Evolutionary conservation across 2,113 vertebrate genomes (phyloP).

Genomic region (Sialia sialis): DNA sequence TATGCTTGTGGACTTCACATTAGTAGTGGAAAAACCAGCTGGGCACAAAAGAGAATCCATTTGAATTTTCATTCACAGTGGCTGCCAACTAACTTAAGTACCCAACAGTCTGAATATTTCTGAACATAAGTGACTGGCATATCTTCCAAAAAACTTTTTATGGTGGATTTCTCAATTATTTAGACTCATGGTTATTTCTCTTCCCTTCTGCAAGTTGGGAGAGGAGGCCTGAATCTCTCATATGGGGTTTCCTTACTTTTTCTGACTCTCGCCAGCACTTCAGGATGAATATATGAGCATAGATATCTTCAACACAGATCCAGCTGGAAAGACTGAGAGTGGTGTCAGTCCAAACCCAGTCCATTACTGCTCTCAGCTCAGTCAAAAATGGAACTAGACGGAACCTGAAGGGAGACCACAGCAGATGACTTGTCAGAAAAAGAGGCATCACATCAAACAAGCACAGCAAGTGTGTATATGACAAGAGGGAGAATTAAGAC

Average conservation of each 20-base stretch:
- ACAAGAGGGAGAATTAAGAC: neutral
- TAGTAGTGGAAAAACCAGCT: neutral
- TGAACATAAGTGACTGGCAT: neutral
- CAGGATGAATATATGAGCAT: slow-evolving; percentile 96
- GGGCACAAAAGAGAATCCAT: neutral
- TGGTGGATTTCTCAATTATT: neutral
- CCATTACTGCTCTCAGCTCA: slow-evolving; percentile 96
- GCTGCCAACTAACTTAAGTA: neutral
- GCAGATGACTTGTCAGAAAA: neutral
- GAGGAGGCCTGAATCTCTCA: neutral
- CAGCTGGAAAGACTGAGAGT: slow-evolving; percentile 97
- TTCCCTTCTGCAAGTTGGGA: neutral
- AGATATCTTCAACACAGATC: slow-evolving; percentile 99
- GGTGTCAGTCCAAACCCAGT: slow-evolving; percentile 99
- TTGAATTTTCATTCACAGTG: neutral
- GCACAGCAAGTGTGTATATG: neutral
- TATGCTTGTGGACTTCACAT: neutral
- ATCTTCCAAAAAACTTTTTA: neutral
- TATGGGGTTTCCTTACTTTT: slow-evolving; percentile 78
- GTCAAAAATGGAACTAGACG: slow-evolving; percentile 95
- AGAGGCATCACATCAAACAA: neutral
- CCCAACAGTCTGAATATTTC: neutral
- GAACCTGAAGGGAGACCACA: slow-evolving; percentile 76
- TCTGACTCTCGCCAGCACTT: slow-evolving; percentile 99
- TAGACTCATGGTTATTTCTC: neutral